phyloP scores from a whole-genome alignment of 2,797 vertebrate species.

The Manis pentadactyla region DNA sequence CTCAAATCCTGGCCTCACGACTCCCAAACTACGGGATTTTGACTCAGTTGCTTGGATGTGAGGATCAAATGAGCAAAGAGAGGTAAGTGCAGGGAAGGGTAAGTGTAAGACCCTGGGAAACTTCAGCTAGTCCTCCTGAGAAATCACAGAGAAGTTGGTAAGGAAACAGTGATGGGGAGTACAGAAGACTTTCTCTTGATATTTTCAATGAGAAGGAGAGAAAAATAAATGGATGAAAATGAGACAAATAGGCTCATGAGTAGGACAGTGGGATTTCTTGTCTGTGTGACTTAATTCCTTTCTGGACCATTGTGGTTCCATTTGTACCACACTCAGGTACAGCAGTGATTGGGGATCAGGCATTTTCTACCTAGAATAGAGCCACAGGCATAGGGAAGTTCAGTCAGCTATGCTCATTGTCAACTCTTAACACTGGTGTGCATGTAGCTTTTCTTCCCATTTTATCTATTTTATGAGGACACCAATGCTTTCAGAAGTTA shows the following conservation, averaged over 20 bases:
- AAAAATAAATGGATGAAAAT: neutral
- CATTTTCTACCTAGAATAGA: neutral
- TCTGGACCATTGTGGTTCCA: neutral
- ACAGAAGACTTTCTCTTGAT: neutral
- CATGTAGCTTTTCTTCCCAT: neutral
- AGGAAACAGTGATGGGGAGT: neutral
- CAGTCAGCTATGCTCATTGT: neutral
- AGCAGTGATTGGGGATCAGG: neutral
- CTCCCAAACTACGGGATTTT: neutral
- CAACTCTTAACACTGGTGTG: neutral
- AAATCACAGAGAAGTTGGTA: neutral
- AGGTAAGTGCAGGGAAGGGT: neutral
- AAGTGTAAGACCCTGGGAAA: accelerated
- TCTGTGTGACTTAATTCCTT: neutral
- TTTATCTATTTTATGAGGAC: neutral
- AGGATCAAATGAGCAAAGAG: neutral
- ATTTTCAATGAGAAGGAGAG: neutral
- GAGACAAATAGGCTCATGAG: neutral
- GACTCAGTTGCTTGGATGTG: neutral
- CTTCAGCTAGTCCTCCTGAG: neutral
- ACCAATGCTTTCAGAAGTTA: neutral
- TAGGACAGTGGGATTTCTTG: neutral
- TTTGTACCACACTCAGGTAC: neutral
- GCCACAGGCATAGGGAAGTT: neutral
- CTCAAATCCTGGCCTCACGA: neutral